Evolutionary conservation across 2,113 vertebrate genomes (phyloP), one percentile per base, ranked within the genome.

Genomic region (Ictidomys tridecemlineatus): DNA sequence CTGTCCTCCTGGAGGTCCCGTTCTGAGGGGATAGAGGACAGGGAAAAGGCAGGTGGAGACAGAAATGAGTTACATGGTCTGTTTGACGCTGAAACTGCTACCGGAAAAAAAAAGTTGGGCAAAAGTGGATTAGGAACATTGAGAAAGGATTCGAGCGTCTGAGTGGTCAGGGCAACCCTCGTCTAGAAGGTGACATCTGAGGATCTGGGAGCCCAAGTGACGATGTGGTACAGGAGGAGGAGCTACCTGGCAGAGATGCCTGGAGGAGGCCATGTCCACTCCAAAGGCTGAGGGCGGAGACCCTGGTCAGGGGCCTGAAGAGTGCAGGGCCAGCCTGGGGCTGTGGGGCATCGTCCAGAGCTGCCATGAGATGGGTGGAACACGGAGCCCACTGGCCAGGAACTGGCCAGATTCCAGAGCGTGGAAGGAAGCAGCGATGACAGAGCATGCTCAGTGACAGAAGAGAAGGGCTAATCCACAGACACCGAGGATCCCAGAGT

Each of bases 321-420:
- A n/a, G 20, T 13, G 13, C 51, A 51, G n/a, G 42, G 8, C 11
- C 4, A 30, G 0, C 4, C 4, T 39, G 6, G 6, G 3, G 0
- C 20, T 0, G 80, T n/a, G 1, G 2, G 79, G 16, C 5, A 0
- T 8, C 5, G 1, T 65, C n/a, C 53, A 39, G 4, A 3, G 0
- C 11, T 1, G 34, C 10, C 6, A 13, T 26, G 0, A 32, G 0
- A 0, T 0, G 17, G 34, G 37, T 48, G 58, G 67, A 20, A 51
- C 16, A 5, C 0, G 1, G 61, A 5, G 26, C 4, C 6, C 10
- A 22, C 39, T 0, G 4, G 28, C 7, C 70, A 5, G 0, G 32
- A 14, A 16, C 37, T 51, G 45, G 37, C 24, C 32, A 58, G 28
- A 26, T 4, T 80, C n/a, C 34, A 72, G 42, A 48, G 12, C 32